Evolutionary conservation across 2,113 vertebrate genomes (phyloP), one percentile per base, ranked within the genome.

Genomic region (Hyperopisus bebe): DNA sequence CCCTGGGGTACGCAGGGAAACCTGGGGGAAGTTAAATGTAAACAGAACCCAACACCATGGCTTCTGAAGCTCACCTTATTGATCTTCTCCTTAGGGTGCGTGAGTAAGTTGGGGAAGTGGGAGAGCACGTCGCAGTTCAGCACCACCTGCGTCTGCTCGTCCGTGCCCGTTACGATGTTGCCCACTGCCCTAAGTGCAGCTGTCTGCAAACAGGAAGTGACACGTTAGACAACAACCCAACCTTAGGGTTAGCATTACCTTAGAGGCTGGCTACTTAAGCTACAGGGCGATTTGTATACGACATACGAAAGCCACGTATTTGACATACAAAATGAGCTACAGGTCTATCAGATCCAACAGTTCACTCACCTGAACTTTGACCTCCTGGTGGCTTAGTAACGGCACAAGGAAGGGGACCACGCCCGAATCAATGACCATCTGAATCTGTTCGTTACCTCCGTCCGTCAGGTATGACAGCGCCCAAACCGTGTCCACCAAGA

Each of bases 51-150:
- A 9, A 15, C 53, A 39, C 9, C 51, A 8, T 0, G n/a, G 35
- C 62, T 21, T 24, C 21, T 6, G 17, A 1, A 9, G 58, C 51
- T 90, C 95, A 99, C 98, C 98, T 99, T 99, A 94, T 99, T 99
- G 93, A 99, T 99, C 95, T 99, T 99, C 94, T 99, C 98, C 96
- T 99, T 99, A 50, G 98, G 98, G 94, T 99, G 98, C 87, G 98
- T 98, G 92, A 99, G 96, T 92, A 99, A 96, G 94, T 98, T 98
- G 91, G 98, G 97, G 93, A 99, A 99, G 92, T 99, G 98, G 70
- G 97, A 97, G 83, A 99, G 97, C 92, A 99, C 98, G 27, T 99
- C 98, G 93, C 98, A 99, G 94, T 99, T 99, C 92, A 99, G 97
- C 92, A 99, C 98, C 93, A 99, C 98, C 95, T 99, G 98, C n/a